Base-by-base conservation (phyloP, 2,888 invertebrate species). In the Parthenolecanium corni region DNA sequence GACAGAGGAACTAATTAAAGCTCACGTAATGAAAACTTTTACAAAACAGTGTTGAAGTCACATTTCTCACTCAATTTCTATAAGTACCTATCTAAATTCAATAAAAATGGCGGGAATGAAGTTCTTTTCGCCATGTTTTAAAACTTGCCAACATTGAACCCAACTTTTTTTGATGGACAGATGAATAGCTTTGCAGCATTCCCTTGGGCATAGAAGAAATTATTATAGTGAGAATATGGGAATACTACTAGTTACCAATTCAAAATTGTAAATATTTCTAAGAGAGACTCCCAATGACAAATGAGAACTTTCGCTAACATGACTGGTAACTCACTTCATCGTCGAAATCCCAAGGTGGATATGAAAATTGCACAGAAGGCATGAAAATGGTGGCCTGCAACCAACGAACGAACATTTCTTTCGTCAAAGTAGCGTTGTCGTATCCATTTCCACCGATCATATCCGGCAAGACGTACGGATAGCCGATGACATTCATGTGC, bases 311-410 rank as follows among this genome's bases (percentile, higher is more conserved):
- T 12, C 12, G 12, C 40, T 14, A n/a, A 40, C 38, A 9, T 11
- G 38, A 38, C 9, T 38, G 12, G n/a, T n/a, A 23, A 4, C 61
- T 51, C 56, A 73, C 73, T 72, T 82, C 78, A 11, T 77, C 70
- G 70, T 84, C 83, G 71, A 80, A 86, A 66, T 85, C 81, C 89
- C 89, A 91, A 0, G 90, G 89, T 0, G 81, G 80, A 65, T 81
- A 82, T 0, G 89, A 89, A 69, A 84, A 87, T 74, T 90, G 89
- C 75, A 90, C 78, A 0, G 80, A 76, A 0, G 89, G 88, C 77
- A 91, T 79, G 70, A 88, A 87, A 0, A 82, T 80, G 64, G 83
- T 86, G 0, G 84, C 82, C 70, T 88, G 84, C 44, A 86, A 76
- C 89, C 89, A 90, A 69, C 89, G 76, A 36, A 89, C 80, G 70